Evolutionary conservation across 2,797 vertebrate genomes (phyloP), one percentile per base, ranked within the genome.

Genomic region (Sphaeramia orbicularis): DNA sequence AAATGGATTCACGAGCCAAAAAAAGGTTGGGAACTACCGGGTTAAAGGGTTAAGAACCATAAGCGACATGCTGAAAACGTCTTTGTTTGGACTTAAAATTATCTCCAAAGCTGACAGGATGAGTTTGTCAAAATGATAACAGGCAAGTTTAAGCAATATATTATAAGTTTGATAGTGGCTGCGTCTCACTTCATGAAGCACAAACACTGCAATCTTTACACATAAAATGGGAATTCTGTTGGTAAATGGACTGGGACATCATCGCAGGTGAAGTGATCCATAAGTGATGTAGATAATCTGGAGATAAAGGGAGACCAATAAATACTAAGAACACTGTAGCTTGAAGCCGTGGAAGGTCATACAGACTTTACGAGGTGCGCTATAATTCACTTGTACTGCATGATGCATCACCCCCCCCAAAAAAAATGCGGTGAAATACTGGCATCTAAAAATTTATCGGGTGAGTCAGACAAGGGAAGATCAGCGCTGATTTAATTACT

Each of bases 231-330:
- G 41, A 60, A 65, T 53, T 63, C 44, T 42, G 37, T 27, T 35
- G 56, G 45, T 42, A 70, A 75, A 70, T 73, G 78, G 63, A 57
- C 52, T 55, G 60, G 10, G 51, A 48, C 74, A 32, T 60, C 53
- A 53, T 66, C 19, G 6, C 36, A 59, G 38, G 24, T 45, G 16
- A 65, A 69, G 61, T 70, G 57, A 63, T 64, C 50, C 54, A 43
- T 50, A 65, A 52, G 47, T 41, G 47, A 52, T 65, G 40, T 21
- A 57, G 37, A 63, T 57, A 32, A 54, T 70, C 47, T 61, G n/a
- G 4, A 64, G 62, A 71, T 18, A 35, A 55, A 50, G 10, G 12
- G n/a, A 19, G 27, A 13, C n/a, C 44, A 15, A 55, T 66, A 71
- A 64, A 71, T 57, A 65, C 6, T 35, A 54, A 4, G 7, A 42